Percentiles rank a stretch among this genome's conserved stretches.
These are phyloP conservation scores for Drosophila parthenogenetica DNA, from an alignment of 2,888 invertebrate genomes.

Conservation along the genomic window DNA sequence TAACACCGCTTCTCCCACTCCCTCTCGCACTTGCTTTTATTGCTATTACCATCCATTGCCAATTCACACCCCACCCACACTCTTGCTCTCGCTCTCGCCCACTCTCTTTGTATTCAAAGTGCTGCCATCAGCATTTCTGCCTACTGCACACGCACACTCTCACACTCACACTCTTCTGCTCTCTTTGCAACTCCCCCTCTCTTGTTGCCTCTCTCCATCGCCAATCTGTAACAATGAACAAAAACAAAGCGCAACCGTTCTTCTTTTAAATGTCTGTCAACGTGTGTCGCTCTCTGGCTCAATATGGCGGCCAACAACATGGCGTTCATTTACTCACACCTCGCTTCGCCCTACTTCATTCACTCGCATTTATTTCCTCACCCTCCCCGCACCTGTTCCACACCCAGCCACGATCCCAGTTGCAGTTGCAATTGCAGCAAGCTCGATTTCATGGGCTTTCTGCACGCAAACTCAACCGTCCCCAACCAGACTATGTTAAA, in stretches of 20 bases:
- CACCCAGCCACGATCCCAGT: neutral
- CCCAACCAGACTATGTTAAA: neutral
- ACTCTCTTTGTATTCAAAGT: neutral
- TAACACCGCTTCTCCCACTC: neutral
- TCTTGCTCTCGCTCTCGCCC: neutral
- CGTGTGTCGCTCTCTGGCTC: conserved; percentile 61
- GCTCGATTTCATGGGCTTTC: conserved; percentile 74
- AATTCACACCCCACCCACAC: conserved; percentile 24
- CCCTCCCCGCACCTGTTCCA: conserved; percentile 21
- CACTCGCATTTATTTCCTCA: conserved; percentile 44
- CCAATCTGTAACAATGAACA: conserved; percentile 63
- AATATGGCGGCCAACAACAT: conserved; percentile 83
- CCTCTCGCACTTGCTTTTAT: too few relatives aligned
- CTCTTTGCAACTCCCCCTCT: too few relatives aligned
- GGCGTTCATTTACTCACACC: conserved; percentile 75
- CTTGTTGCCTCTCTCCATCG: neutral
- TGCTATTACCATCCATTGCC: conserved; percentile 1
- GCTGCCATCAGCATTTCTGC: conserved; percentile 2
- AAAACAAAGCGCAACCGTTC: conserved; percentile 70
- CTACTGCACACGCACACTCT: neutral
- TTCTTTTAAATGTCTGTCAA: conserved; percentile 71
- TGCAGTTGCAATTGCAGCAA: conserved; percentile 16
- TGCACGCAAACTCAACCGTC: conserved; percentile 66
- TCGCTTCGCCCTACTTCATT: conserved; percentile 49
- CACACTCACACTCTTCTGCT: neutral